phyloP scores from a whole-genome alignment of 2,888 invertebrate species.

The Leptogaster cylindrica region DNA sequence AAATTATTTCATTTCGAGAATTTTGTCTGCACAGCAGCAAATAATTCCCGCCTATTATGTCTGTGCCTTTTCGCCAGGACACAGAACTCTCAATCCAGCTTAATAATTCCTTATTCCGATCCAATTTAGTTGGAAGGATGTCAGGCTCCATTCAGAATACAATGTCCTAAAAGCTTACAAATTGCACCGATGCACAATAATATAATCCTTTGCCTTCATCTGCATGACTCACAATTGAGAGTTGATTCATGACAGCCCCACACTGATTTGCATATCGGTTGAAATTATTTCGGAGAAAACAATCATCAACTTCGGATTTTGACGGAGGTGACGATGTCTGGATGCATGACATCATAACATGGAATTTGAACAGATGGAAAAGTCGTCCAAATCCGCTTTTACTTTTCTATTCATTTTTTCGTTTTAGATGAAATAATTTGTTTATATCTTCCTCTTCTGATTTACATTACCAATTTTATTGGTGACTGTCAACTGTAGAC shows the following conservation, averaged over 20 bases:
- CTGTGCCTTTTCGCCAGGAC: background rate
- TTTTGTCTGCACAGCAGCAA: background rate
- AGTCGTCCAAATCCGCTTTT: background rate
- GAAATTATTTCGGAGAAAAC: background rate
- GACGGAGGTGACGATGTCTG: background rate
- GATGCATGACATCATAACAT: background rate
- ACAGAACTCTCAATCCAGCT: no score
- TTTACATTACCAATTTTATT: no score
- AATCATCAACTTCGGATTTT: background rate
- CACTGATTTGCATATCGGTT: background rate
- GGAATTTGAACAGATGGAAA: background rate
- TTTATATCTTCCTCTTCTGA: no score
- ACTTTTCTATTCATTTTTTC: no score
- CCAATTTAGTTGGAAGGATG: no score
- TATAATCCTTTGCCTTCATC: no score
- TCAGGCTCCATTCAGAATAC: no score
- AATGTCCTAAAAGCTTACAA: no score
- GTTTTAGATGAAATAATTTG: no score
- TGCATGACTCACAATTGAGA: background rate
- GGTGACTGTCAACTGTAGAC: no score
- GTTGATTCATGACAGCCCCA: background rate
- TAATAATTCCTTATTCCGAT: no score
- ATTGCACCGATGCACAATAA: no score
- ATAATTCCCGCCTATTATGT: background rate
- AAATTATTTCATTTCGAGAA: slow-evolving; percentile 19